Evolutionary conservation across 2,113 vertebrate species (phyloP).

Genomic region (Trachemys scripta): DNA sequence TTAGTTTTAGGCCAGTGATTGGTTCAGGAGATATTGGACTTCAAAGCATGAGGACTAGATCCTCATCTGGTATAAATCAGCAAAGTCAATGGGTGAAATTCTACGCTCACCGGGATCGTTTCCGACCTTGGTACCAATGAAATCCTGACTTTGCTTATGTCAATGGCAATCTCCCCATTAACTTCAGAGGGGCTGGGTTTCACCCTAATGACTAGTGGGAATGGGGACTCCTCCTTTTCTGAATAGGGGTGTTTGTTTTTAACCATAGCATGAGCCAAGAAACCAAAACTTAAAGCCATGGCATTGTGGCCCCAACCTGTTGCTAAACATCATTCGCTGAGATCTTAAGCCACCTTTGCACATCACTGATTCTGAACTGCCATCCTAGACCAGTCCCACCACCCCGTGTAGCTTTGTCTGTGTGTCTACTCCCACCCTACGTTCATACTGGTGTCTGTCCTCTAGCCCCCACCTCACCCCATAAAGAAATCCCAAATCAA

Average conservation of each 20-base stretch:
- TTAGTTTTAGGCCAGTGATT: background rate
- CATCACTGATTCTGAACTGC: background rate
- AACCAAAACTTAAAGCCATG: background rate
- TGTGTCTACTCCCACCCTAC: too few species aligned
- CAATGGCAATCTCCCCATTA: too few species aligned
- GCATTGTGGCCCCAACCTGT: background rate
- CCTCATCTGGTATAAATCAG: background rate
- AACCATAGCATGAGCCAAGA: background rate
- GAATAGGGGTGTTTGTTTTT: background rate
- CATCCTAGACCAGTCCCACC: background rate
- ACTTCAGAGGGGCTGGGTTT: background rate
- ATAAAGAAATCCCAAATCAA: background rate
- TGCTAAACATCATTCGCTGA: background rate
- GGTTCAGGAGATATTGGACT: background rate
- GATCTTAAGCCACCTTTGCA: background rate
- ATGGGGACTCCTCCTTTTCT: too few species aligned
- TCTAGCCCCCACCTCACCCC: background rate
- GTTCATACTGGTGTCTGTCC: too few species aligned
- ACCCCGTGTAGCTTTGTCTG: too few species aligned
- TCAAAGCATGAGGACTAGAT: background rate
- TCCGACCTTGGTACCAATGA: too few species aligned
- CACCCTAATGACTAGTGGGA: too few species aligned
- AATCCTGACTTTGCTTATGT: too few species aligned
- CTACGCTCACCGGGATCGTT: too few species aligned
- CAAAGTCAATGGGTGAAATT: background rate